Conservation (phyloP, 2,113 vertebrate species). For the Urocynchramus pylzowi region DNA sequence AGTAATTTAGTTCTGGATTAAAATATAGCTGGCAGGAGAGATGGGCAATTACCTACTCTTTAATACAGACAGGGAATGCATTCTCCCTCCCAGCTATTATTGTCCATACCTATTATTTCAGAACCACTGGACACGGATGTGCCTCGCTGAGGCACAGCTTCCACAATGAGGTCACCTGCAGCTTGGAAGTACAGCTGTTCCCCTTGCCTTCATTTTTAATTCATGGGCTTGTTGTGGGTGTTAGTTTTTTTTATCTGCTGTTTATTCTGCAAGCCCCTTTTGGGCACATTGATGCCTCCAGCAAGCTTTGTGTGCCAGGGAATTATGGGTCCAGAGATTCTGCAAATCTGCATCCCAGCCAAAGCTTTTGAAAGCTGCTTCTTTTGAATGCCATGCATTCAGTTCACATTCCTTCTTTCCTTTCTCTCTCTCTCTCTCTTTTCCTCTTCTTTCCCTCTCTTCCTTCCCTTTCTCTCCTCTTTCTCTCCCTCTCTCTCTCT, state of each 20-base stretch:
- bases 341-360: conserved; percentile 62
- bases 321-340: conserved; percentile 65
- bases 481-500: neutral
- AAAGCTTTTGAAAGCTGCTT: conserved; percentile 67
- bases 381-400: conserved; percentile 59
- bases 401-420: conserved; percentile 18
- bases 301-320: conserved; percentile 63
- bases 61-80: neutral
- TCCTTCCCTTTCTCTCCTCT: neutral
- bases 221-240: conserved; percentile 52
- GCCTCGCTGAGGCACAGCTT: neutral
- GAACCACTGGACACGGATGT: neutral
- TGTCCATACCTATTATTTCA: conserved; percentile 33
- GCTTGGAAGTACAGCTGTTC: conserved; percentile 39
- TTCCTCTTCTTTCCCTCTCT: neutral
- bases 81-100: conserved; percentile 5
- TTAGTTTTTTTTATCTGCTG: conserved; percentile 47
- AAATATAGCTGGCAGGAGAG: conserved; percentile 32
- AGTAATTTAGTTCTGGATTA: neutral
- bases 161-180: conserved; percentile 48
- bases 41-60: conserved; percentile 29
- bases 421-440: conserved; percentile 5
- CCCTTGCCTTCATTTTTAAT: conserved; percentile 51
- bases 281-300: conserved; percentile 58
- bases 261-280: conserved; percentile 62